Conservation (phyloP, 2,888 invertebrate species). For the Morpho achilles region DNA sequence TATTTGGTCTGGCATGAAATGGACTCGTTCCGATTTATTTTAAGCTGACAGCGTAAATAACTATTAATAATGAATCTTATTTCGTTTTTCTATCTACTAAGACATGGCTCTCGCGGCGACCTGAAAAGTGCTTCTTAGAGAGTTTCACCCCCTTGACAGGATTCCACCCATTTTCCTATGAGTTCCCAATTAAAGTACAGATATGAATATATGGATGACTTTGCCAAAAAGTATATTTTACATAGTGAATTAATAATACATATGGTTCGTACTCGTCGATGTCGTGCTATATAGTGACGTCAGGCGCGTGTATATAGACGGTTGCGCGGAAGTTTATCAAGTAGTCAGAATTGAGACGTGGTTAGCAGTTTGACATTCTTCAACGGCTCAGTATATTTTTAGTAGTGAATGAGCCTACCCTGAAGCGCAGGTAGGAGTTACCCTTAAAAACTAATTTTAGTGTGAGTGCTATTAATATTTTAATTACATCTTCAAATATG, state of each 20-base stretch:
- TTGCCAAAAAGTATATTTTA: neutral
- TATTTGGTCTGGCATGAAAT: no score
- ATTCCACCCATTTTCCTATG: no score
- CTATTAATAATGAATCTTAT: no score
- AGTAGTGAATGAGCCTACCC: conserved; percentile 21
- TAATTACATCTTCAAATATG: no score
- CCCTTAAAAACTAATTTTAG: conserved; percentile 7
- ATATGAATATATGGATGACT: no score
- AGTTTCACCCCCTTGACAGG: no score
- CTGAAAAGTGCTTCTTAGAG: no score
- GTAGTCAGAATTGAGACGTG: conserved; percentile 57
- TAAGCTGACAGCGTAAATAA: no score
- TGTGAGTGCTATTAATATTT: conserved; percentile 8
- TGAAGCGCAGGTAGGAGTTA: conserved; percentile 33
- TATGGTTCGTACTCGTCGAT: conserved; percentile 1
- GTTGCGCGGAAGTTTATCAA: conserved; percentile 53
- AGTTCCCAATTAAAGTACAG: no score
- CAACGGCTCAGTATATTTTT: conserved; percentile 35
- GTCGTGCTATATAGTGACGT: conserved; percentile 42
- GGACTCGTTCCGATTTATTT: no score
- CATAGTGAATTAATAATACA: conserved; percentile 1
- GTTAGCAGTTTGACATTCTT: conserved; percentile 40
- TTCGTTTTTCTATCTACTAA: no score
- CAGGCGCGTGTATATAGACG: conserved; percentile 60
- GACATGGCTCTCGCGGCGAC: no score